Evolutionary conservation across 2,797 vertebrate species (phyloP).

Genomic region (Prionace glauca): DNA sequence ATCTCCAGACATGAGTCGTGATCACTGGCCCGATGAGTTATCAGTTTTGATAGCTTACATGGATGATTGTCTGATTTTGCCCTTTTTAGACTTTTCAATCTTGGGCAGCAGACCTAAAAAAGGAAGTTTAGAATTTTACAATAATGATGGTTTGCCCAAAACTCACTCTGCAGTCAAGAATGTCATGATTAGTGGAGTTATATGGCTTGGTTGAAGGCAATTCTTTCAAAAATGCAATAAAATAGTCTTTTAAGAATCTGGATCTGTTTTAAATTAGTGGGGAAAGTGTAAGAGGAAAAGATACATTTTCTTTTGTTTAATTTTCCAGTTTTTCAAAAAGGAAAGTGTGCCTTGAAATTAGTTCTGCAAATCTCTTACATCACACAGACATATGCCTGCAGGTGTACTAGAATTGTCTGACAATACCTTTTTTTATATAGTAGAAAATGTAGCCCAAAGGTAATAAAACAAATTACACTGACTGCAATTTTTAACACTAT

Average conservation of each 20-base stretch:
- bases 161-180: background rate
- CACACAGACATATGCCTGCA: conserved; percentile 11
- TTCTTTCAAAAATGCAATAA: background rate
- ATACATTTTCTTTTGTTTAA: background rate
- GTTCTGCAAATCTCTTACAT: background rate
- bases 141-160: background rate
- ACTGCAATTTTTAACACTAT: conserved; percentile 10
- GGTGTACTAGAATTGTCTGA: conserved; percentile 5
- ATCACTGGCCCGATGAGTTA: background rate
- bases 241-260: background rate
- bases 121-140: background rate
- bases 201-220: background rate
- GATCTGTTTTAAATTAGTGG: background rate
- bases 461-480: conserved; percentile 14
- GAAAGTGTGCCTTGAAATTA: background rate
- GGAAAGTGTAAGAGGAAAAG: background rate
- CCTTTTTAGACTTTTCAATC: background rate
- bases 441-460: conserved; percentile 1
- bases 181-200: background rate
- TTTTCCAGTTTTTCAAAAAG: background rate
- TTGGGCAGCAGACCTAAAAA: background rate
- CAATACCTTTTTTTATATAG: background rate
- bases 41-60: background rate
- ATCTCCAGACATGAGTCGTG: background rate
- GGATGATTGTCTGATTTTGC: background rate